Percentiles rank a stretch among this genome's conserved stretches.
Evolutionary conservation across 2,797 vertebrate species (phyloP).

Genomic region (Amblyopsis hoosieri): DNA sequence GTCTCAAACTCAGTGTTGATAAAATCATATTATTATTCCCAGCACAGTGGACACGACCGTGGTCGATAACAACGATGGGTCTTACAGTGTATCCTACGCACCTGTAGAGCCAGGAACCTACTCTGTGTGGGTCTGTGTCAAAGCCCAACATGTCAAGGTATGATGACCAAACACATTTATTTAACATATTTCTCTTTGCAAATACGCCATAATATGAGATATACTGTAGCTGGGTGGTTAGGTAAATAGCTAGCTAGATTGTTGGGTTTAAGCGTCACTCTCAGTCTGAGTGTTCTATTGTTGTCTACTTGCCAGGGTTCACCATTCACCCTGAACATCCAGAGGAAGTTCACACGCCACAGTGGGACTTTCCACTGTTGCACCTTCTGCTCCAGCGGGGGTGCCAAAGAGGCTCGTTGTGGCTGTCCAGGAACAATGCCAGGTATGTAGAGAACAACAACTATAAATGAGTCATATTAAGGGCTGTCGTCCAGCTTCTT

Average conservation of each 20-base stretch:
- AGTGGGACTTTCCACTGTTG: conserved; percentile 90
- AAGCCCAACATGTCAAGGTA: conserved; percentile 89
- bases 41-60: conserved; percentile 79
- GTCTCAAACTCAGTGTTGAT: too few relatives aligned
- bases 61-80: conserved; percentile 84
- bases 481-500: neutral
- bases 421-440: conserved; percentile 93
- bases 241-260: neutral
- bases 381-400: conserved; percentile 92
- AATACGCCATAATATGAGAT: neutral
- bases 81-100: conserved; percentile 83
- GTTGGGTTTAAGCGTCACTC: too few relatives aligned
- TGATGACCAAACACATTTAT: neutral
- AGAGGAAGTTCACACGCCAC: conserved; percentile 79
- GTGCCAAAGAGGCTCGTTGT: conserved; percentile 86
- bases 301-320: conserved; percentile 78
- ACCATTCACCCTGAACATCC: conserved; percentile 82
- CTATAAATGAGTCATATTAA: too few relatives aligned
- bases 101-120: conserved; percentile 81
- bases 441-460: conserved; percentile 60
- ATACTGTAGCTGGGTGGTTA: neutral
- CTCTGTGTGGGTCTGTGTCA: conserved; percentile 83
- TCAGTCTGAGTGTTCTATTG: too few relatives aligned
- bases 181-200: too few relatives aligned
- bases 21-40: neutral